These are phyloP conservation scores for Gnathonemus longibarbis DNA, from an alignment of 2,113 vertebrate genomes.

Conservation along the genomic window DNA sequence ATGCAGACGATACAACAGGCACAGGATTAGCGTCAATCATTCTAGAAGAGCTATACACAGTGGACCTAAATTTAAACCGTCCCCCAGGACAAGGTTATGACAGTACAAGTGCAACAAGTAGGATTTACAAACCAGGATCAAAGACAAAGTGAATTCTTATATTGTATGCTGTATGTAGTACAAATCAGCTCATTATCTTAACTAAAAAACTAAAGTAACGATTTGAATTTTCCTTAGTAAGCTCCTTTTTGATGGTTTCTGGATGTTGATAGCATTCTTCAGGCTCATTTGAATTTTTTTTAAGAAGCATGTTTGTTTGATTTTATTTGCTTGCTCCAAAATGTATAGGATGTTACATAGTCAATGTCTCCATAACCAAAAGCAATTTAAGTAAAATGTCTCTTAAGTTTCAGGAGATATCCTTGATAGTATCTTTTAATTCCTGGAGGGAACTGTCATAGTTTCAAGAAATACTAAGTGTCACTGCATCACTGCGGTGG, in stretches of 20 bases:
- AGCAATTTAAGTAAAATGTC: neutral
- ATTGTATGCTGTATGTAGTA: neutral
- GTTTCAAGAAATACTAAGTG: neutral
- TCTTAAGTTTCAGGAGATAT: neutral
- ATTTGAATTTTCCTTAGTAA: neutral
- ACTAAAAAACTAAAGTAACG: neutral
- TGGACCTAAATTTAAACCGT: neutral
- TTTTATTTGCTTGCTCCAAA: neutral
- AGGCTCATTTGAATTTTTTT: neutral
- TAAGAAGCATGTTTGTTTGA: neutral
- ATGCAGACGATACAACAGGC: neutral
- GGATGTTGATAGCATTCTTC: neutral
- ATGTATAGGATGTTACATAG: neutral
- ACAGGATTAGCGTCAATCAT: neutral
- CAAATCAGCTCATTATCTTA: neutral
- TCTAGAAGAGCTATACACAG: conserved; percentile 4
- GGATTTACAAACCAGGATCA: conserved; percentile 1
- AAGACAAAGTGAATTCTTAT: neutral
- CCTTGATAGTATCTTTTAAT: neutral
- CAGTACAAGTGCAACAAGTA: neutral
- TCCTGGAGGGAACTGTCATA: neutral
- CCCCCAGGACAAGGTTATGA: neutral
- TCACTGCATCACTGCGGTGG: neutral
- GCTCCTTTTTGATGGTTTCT: neutral
- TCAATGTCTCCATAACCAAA: neutral